A percentile compares a stretch with the other conserved stretches of the same genome.
phyloP scores from a whole-genome alignment of 2,888 invertebrate species.

The Corythucha ciliata region DNA sequence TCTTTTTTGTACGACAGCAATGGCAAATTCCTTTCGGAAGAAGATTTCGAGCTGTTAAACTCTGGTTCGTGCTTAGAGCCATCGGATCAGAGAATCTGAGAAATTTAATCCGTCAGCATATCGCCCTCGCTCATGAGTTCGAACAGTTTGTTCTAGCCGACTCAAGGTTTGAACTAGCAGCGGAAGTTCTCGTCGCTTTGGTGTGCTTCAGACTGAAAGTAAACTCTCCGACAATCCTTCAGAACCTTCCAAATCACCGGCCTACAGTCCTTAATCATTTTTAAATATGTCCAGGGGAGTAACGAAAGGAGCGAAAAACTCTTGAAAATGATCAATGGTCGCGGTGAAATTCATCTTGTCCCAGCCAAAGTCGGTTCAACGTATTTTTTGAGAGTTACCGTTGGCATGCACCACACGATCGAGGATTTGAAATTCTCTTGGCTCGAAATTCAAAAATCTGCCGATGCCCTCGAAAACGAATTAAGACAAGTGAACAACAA shows the following conservation, averaged over 20 bases:
- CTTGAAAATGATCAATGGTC: slow-evolving; percentile 74
- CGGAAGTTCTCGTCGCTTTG: slow-evolving; percentile 85
- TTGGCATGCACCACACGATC: slow-evolving; percentile 78
- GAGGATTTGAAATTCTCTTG: slow-evolving; percentile 77
- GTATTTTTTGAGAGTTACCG: slow-evolving; percentile 79
- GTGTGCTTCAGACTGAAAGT: slow-evolving; percentile 91
- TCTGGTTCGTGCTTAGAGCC: slow-evolving; percentile 89
- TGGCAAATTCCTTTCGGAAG: slow-evolving; percentile 96
- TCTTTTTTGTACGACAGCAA: slow-evolving; percentile 55
- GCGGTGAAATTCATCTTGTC: slow-evolving; percentile 84
- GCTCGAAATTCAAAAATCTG: slow-evolving; percentile 63
- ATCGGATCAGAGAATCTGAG: slow-evolving; percentile 85
- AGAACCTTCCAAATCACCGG: too few relatives aligned
- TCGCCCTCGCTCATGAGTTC: slow-evolving; percentile 78
- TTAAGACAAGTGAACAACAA: too few relatives aligned
- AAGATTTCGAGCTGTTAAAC: slow-evolving; percentile 81
- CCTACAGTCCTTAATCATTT: too few relatives aligned
- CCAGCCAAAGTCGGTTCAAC: slow-evolving; percentile 76
- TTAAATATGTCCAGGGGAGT: slow-evolving; percentile 47
- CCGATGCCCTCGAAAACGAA: slow-evolving; percentile 19
- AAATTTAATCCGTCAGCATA: slow-evolving; percentile 74
- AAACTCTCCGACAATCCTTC: slow-evolving; percentile 26
- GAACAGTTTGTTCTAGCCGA: slow-evolving; percentile 66
- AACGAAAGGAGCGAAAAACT: slow-evolving; percentile 76
- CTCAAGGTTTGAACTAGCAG: slow-evolving; percentile 76